Base-by-base conservation (phyloP, 1,140 invertebrate species). In the Platyscapa corneri region DNA sequence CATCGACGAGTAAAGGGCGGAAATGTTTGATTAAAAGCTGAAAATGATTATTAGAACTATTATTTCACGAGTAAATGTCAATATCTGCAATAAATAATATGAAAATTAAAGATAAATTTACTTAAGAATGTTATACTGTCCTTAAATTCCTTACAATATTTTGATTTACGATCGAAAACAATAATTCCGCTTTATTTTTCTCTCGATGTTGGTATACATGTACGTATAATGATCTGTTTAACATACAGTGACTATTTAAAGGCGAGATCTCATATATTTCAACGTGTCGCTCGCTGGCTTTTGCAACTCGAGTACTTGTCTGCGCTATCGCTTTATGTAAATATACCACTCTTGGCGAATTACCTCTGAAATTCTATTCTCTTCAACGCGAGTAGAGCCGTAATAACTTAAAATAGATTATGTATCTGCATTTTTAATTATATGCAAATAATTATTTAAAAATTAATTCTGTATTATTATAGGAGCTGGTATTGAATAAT, bases 221-320 rank as follows among this genome's bases (percentile, higher is more conserved):
- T 39, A 70, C 32, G 32, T 70, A 70, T 70, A 92, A 91, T 91
- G 90, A 92, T 91, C 89, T 90, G 88, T 87, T 92, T 92, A 91
- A 90, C 91, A 90, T 91, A 86, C 86, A 81, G 87, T 86, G 88
- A 84, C 87, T 86, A 87, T 87, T 88, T 77, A 77, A 77, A 56
- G 49, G 46, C 46, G 75, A 53, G 42, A 77, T 77, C 49, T 77
- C 46, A 42, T 53, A 77, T 18, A 53, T 53, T n/a, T 77, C 30
- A 34, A 49, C n/a, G 34, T 53, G 49, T 32, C 42, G 42, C 75
- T 77, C 75, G 75, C 30, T 34, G 20, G 75, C 49, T 77, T 77
- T 77, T 53, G 49, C 46, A 53, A 77, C 75, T 77, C 42, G 30
- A 77, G 42, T 56, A 34, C 49, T 53, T 77, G 75, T 53, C 75